Evolutionary conservation across 2,888 invertebrate species (phyloP).

Genomic region (Melipona beecheii): DNA sequence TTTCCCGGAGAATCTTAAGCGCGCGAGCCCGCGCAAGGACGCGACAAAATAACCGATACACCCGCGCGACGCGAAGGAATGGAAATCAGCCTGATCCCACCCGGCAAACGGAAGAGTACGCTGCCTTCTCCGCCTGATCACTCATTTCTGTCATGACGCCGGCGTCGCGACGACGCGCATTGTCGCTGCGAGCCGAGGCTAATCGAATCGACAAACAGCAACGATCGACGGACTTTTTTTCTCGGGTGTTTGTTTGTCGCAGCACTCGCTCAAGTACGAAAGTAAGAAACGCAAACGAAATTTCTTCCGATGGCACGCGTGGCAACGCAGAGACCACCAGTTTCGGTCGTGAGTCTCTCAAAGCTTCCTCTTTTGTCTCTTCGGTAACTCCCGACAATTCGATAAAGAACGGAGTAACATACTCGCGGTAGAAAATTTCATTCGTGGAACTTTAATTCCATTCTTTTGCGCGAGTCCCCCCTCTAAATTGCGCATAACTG

Average conservation of each 20-base stretch:
- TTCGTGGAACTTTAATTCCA: background rate
- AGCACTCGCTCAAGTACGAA: too few relatives aligned
- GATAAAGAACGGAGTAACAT: background rate
- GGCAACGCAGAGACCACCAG: background rate
- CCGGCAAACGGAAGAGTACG: background rate
- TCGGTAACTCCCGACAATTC: background rate
- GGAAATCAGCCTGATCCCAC: slow-evolving; percentile 4
- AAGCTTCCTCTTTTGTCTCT: background rate
- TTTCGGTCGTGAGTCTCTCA: background rate
- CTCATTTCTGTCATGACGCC: slow-evolving; percentile 46
- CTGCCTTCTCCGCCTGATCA: slow-evolving; percentile 15
- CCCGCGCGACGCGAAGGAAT: slow-evolving; percentile 47
- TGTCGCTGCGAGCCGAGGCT: slow-evolving; percentile 24
- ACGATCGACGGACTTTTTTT: slow-evolving; percentile 26
- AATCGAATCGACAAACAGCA: slow-evolving; percentile 46
- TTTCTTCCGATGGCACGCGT: background rate
- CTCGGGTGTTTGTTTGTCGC: background rate
- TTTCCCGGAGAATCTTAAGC: slow-evolving; percentile 62
- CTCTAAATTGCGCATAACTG: background rate
- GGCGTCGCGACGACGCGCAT: slow-evolving; percentile 5
- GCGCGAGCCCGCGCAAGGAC: slow-evolving; percentile 56
- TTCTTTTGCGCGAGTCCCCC: background rate
- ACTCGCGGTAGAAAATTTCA: background rate
- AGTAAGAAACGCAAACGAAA: background rate
- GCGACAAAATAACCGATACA: slow-evolving; percentile 48